These are phyloP conservation scores for Scolopax rusticola DNA, from an alignment of 2,797 vertebrate genomes.

Conservation along the genomic window DNA sequence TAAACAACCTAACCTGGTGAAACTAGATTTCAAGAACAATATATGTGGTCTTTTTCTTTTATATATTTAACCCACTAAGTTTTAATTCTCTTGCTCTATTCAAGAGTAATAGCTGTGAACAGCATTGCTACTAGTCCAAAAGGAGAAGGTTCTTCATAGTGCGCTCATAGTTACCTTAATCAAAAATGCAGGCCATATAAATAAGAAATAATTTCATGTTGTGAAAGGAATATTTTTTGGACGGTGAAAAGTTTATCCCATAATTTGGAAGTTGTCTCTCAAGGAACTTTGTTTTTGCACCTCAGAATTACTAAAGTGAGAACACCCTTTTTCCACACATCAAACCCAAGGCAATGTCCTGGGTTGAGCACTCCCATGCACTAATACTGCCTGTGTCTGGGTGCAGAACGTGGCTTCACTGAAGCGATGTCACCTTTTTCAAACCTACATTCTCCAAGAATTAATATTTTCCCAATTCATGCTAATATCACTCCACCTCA, in stretches of 20 bases:
- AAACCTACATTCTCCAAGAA: neutral
- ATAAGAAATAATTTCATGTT: neutral
- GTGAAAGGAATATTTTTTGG: neutral
- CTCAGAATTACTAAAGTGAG: neutral
- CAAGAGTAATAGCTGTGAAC: neutral
- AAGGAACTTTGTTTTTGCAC: neutral
- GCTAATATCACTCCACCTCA: neutral
- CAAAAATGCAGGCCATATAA: neutral
- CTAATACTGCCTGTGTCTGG: neutral
- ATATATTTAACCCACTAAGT: neutral
- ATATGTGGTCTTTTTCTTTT: neutral
- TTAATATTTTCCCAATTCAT: neutral
- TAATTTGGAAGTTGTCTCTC: neutral
- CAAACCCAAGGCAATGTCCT: neutral
- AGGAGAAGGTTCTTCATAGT: neutral
- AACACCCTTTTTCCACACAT: neutral
- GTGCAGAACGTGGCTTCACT: accelerated
- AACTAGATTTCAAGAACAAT: neutral
- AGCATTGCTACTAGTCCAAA: neutral
- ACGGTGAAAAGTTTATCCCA: neutral
- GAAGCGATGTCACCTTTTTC: neutral
- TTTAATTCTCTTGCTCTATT: neutral
- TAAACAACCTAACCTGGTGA: neutral
- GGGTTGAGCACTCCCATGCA: too few species aligned
- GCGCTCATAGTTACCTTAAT: neutral